Conservation (phyloP, 2,797 vertebrate species). For the Rhabdophis nuchalis region DNA sequence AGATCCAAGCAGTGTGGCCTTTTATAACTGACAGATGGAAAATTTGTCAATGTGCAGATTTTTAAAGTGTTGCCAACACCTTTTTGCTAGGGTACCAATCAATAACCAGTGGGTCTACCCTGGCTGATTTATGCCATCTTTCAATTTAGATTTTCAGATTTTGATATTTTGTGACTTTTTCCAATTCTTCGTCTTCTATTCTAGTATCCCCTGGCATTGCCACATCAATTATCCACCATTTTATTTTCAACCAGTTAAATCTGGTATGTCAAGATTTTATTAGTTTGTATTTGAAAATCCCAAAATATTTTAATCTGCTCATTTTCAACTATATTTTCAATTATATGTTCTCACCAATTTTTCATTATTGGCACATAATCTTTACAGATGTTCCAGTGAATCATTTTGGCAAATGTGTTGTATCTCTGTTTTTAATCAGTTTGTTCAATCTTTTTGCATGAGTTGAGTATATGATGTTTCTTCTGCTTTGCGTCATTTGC, state of each 20-base stretch:
- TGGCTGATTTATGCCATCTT: background rate
- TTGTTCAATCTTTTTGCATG: background rate
- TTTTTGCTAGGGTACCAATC: background rate
- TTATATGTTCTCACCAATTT: background rate
- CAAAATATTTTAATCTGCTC: background rate
- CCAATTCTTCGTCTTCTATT: background rate
- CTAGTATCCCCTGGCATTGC: background rate
- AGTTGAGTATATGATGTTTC: background rate
- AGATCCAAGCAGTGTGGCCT: background rate
- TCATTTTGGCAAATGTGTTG: background rate
- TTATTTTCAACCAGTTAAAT: background rate
- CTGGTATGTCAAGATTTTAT: background rate
- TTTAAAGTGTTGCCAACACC: too few relatives aligned
- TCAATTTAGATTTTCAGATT: background rate
- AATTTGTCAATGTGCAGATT: background rate
- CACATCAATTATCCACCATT: background rate
- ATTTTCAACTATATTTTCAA: background rate
- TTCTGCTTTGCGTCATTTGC: background rate
- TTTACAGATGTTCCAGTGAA: background rate
- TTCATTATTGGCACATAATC: background rate
- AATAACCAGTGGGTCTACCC: background rate
- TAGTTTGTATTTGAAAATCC: background rate
- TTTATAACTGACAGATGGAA: background rate
- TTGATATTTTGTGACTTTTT: background rate
- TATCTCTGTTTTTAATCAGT: background rate